Evolutionary conservation across 2,888 invertebrate genomes (phyloP).

Genomic region (Dusona sp.): DNA sequence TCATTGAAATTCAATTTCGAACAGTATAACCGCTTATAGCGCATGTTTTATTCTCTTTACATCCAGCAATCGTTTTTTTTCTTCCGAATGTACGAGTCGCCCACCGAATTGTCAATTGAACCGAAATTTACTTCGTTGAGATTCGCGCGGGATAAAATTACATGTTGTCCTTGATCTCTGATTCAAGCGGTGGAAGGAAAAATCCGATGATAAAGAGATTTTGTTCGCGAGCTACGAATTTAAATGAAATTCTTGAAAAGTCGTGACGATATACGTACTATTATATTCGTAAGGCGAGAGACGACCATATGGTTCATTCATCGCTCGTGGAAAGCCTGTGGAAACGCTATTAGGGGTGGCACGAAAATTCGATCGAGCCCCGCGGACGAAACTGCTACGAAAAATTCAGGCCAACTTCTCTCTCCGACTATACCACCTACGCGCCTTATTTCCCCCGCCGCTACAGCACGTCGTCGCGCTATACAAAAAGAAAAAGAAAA

Average conservation of each 20-base stretch:
- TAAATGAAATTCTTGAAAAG: not conserved
- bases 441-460: constrained; percentile 33
- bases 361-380: constrained; percentile 68
- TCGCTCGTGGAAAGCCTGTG: constrained; percentile 54
- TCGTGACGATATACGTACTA: not conserved
- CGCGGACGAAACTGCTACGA: constrained; percentile 54
- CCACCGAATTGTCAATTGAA: no score
- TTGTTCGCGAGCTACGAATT: constrained; percentile 10
- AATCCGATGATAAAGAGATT: not conserved
- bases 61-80: no score
- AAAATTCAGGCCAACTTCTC: constrained; percentile 69
- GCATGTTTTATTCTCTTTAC: no score
- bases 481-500: not conserved
- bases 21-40: no score
- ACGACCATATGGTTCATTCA: constrained; percentile 71
- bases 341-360: constrained; percentile 47
- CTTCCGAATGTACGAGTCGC: no score
- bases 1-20: no score
- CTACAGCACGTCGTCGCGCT: no score
- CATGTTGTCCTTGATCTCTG: not conserved
- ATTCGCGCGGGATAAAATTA: no score
- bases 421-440: constrained; percentile 64
- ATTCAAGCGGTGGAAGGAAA: not conserved
- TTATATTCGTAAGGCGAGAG: not conserved
- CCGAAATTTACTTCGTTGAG: no score